phyloP scores from a whole-genome alignment of 2,888 invertebrate species.

The Drosophila putrida region DNA sequence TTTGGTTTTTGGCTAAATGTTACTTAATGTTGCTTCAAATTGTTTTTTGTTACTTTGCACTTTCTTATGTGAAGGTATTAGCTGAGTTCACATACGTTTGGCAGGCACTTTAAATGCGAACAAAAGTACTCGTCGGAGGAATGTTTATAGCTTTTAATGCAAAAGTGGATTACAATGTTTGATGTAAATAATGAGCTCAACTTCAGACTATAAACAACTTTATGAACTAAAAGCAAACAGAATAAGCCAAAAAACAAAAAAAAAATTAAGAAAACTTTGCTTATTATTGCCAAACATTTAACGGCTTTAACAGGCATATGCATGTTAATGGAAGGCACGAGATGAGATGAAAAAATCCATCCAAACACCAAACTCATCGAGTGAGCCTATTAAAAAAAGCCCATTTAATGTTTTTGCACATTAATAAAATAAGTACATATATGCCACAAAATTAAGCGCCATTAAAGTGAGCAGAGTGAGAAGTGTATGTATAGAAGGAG shows the following conservation, averaged over 20 bases:
- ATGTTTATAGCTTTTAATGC: slow-evolving; percentile 50
- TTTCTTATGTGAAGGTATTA: slow-evolving; percentile 9
- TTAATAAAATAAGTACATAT: slow-evolving; percentile 67
- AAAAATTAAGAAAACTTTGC: slow-evolving; percentile 26
- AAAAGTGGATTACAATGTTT: slow-evolving; percentile 60
- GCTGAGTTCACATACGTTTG: slow-evolving; percentile 3
- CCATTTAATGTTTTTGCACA: slow-evolving; percentile 63
- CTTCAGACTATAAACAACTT: slow-evolving; percentile 58
- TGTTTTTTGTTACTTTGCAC: slow-evolving; percentile 18
- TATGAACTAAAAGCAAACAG: slow-evolving; percentile 50
- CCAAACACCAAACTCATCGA: slow-evolving; percentile 1
- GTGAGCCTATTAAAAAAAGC: slow-evolving; percentile 43
- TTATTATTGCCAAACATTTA: slow-evolving; percentile 38
- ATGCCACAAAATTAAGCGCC: slow-evolving; percentile 66
- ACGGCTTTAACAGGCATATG: slow-evolving; percentile 33
- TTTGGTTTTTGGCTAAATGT: slow-evolving; percentile 36
- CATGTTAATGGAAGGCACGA: slow-evolving; percentile 41
- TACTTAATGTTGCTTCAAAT: slow-evolving; percentile 43
- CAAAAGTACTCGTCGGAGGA: slow-evolving; percentile 2
- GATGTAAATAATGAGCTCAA: slow-evolving; percentile 44
- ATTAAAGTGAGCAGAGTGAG: slow-evolving; percentile 53
- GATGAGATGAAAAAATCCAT: slow-evolving; percentile 32
- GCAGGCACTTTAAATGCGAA: slow-evolving; percentile 5
- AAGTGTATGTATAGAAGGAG: not conserved
- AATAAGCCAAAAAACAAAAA: slow-evolving; percentile 11